These are phyloP conservation scores for Netelia virgata DNA, from an alignment of 2,888 invertebrate species.

Conservation along the genomic window DNA sequence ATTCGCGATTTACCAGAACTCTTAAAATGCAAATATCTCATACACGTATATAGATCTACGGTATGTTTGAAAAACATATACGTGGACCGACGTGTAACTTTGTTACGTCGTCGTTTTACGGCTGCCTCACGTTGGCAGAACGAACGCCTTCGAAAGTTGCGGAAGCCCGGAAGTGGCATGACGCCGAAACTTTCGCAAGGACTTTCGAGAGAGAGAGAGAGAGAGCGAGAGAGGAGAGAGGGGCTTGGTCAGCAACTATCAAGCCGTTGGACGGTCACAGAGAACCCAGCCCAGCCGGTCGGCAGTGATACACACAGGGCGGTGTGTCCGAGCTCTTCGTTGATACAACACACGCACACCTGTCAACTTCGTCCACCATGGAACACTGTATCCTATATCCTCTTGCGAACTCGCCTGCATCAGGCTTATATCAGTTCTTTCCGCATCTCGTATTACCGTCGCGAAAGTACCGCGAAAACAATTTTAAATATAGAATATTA, in stretches of 20 bases:
- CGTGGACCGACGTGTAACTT: conserved; percentile 37
- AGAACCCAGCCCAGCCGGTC: conserved; percentile 55
- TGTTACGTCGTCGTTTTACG: conserved; percentile 71
- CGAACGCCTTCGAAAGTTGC: conserved; percentile 74
- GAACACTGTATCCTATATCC: conserved; percentile 64
- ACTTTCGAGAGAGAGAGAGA: conserved; percentile 65
- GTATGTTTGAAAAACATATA: conserved; percentile 5
- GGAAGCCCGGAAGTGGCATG: conserved; percentile 75
- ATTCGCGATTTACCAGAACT: not conserved
- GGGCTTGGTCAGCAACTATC: conserved; percentile 39
- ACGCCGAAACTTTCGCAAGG: conserved; percentile 74
- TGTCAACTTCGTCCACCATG: conserved; percentile 39
- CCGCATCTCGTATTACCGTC: conserved; percentile 55
- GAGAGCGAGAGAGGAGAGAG: conserved; percentile 14
- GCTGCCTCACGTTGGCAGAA: conserved; percentile 50
- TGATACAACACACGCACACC: conserved; percentile 10
- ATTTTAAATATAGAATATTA: conserved; percentile 50
- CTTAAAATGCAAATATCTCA: conserved; percentile 6
- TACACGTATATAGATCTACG: not conserved
- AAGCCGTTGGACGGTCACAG: conserved; percentile 30
- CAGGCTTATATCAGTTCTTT: conserved; percentile 47
- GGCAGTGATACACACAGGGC: conserved; percentile 42
- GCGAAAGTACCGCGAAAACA: conserved; percentile 57
- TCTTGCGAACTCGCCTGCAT: conserved; percentile 47
- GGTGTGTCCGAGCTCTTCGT: conserved; percentile 37